Evolutionary conservation across 2,888 invertebrate genomes (phyloP), one percentile per base, ranked within the genome.

Genomic region (Leptothorax acervorum): DNA sequence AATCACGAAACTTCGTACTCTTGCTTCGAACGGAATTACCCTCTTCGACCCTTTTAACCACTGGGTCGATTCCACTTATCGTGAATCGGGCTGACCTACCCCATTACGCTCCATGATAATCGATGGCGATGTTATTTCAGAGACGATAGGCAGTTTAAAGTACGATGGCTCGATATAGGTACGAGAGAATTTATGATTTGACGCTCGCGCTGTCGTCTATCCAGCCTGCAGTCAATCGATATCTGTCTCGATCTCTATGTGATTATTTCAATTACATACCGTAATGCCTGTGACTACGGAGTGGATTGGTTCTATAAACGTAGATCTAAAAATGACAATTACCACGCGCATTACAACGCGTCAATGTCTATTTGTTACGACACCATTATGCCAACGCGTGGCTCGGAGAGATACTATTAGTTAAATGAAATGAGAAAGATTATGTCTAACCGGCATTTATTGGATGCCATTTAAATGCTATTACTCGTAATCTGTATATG

Each of bases 61-160:
- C 71, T 63, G 76, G 85, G 66, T 90, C 87, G 88, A 90, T 88
- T 87, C 84, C 85, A 87, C 86, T 88, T 91, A 90, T 87, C 87
- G 75, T 73, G 79, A 88, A 90, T 89, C 86, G 82, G 81, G 60
- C 89, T 89, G 87, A 89, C 90, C 90, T 90, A 89, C 84, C 85
- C 78, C 63, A 89, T 88, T 86, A 87, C 86, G 66, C 83, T 83
- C 75, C 81, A 57, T 51, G 66, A 90, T 90, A 91, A 90, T 91
- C 88, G 84, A 90, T 90, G 83, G 60, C 78, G 81, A 88, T 88
- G 86, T 87, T 90, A 88, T 90, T 88, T 87, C 79, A 86, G 82
- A 83, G 68, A 85, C 66, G 79, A 85, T 86, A 66, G 78, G 83
- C 42, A 84, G 83, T 83, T 85, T 86, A 79, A 86, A 87, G 82